phyloP scores from a whole-genome alignment of 2,113 vertebrate genomes.

The Bucco capensis region DNA sequence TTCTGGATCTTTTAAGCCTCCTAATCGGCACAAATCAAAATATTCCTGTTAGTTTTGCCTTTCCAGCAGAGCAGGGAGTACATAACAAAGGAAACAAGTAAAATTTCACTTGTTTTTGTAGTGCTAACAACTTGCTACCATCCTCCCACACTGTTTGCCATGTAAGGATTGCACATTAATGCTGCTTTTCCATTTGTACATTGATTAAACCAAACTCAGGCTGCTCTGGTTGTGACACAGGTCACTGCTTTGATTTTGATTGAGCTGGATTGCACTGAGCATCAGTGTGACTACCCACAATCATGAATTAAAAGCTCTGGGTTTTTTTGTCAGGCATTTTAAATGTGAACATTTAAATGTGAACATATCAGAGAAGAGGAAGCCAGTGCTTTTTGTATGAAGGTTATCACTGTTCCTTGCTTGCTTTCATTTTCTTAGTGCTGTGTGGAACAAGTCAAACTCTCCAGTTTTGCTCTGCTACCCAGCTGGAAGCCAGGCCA shows the following conservation, averaged over 20 bases:
- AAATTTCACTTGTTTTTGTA: background rate
- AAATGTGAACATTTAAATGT: rapidly evolving
- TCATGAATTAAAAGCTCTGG: background rate
- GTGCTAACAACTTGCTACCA: rapidly evolving
- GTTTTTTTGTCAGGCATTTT: background rate
- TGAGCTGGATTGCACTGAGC: background rate
- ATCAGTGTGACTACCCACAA: background rate
- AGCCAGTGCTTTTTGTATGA: background rate
- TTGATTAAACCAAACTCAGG: background rate
- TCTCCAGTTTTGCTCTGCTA: background rate
- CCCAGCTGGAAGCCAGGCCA: background rate
- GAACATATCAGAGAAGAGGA: background rate
- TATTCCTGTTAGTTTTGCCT: background rate
- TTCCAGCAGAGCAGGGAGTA: background rate
- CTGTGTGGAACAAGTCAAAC: background rate
- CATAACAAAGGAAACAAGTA: background rate
- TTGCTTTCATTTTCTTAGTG: background rate
- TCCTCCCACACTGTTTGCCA: rapidly evolving
- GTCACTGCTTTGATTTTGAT: background rate
- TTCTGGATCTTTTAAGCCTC: background rate
- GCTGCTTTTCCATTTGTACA: background rate
- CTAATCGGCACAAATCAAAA: background rate
- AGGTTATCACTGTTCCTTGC: background rate
- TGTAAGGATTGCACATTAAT: background rate
- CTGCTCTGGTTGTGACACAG: background rate